Base-by-base conservation (phyloP, 2,888 invertebrate genomes). In the Ochlodes sylvanus region DNA sequence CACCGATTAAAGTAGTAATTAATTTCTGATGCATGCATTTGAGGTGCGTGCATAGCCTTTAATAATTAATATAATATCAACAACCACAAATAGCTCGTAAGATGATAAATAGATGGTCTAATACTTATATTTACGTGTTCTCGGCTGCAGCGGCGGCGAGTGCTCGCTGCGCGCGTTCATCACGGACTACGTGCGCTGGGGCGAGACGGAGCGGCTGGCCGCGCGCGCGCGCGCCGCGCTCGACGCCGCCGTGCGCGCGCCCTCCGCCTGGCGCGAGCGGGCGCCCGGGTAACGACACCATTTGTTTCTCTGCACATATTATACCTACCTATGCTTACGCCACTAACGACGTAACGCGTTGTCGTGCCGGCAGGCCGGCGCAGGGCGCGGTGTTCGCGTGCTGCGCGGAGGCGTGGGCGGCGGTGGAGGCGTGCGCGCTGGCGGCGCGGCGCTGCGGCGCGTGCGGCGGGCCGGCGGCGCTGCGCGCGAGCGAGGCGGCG, bases 101-200 rank as follows among this genome's bases (percentile, higher is more conserved):
- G n/a, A n/a, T n/a, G n/a, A n/a, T n/a, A n/a, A n/a, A n/a, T n/a
- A n/a, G n/a, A n/a, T n/a, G n/a, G n/a, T n/a, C n/a, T n/a, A n/a
- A n/a, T n/a, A n/a, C n/a, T n/a, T n/a, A n/a, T n/a, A n/a, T n/a
- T n/a, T n/a, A n/a, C n/a, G n/a, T n/a, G n/a, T n/a, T n/a, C n/a
- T n/a, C n/a, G n/a, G n/a, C n/a, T 27, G 27, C 74, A 86, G 84
- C 4, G 86, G 85, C 2, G 84, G 85, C 44, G 83, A 96, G 55
- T 97, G 97, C 81, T 96, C 96, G 2, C 93, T 98, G 67, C 96
- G 97, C 79, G 95, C 95, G 72, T 98, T 98, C 88, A 92, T 99
- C 66, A 95, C 96, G 57, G 97, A 98, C 84, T 98, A 98, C 88
- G 96, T 98, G 27, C 96, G 97, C 75, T 96, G 97, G 77, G 96